Percentiles rank a stretch among this genome's conserved stretches.
Evolutionary conservation across 1,140 invertebrate genomes (phyloP).

Genomic region (Leptinotarsa undecemlineata): DNA sequence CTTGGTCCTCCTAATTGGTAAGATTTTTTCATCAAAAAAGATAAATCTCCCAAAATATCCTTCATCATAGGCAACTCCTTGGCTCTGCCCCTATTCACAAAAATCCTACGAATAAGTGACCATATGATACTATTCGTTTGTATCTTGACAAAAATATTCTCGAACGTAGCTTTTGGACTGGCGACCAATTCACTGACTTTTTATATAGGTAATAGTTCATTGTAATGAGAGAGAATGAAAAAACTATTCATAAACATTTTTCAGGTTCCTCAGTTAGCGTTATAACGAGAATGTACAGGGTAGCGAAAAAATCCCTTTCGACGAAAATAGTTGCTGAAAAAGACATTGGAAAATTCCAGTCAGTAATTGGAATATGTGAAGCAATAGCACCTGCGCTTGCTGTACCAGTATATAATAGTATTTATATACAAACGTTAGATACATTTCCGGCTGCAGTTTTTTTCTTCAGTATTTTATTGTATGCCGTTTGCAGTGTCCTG

Average conservation of each 20-base stretch:
- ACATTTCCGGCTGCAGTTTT: conserved; percentile 57
- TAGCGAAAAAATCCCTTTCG: conserved; percentile 61
- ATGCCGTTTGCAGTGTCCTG: conserved; percentile 30
- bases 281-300: conserved; percentile 59
- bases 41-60: conserved; percentile 32
- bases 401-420: conserved; percentile 57
- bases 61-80: neutral
- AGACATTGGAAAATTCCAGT: conserved; percentile 62
- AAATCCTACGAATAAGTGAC: conserved; percentile 46
- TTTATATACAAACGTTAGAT: conserved; percentile 56
- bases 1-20: conserved; percentile 45
- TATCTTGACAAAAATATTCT: conserved; percentile 48
- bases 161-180: conserved; percentile 47
- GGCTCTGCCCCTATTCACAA: conserved; percentile 47
- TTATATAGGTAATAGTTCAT: conserved; percentile 46
- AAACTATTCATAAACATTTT: conserved; percentile 19
- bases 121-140: conserved; percentile 45
- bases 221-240: neutral
- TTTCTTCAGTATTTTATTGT: conserved; percentile 53
- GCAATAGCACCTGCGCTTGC: conserved; percentile 57
- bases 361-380: conserved; percentile 61
- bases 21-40: conserved; percentile 15
- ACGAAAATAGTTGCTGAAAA: conserved; percentile 62
- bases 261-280: conserved; percentile 56
- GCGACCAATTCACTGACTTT: conserved; percentile 38